These are phyloP conservation scores for Manis pentadactyla DNA, from an alignment of 2,797 vertebrate species.

Conservation along the genomic window DNA sequence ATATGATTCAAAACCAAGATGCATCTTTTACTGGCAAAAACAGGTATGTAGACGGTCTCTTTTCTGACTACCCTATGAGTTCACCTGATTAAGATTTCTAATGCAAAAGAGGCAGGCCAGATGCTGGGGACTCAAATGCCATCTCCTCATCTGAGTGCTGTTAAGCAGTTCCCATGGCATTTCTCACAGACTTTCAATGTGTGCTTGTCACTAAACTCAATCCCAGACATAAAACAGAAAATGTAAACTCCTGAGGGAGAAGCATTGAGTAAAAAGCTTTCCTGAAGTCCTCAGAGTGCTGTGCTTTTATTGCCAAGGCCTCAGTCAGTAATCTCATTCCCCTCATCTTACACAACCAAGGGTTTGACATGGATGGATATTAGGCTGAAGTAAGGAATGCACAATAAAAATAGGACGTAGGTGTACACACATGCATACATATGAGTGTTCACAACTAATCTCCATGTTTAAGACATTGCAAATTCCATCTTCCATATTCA, in stretches of 20 bases:
- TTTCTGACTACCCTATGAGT: slow-evolving; percentile 56
- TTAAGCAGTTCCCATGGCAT: slow-evolving; percentile 84
- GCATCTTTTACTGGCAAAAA: background rate
- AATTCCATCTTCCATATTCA: too few relatives aligned
- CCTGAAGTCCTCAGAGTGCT: slow-evolving; percentile 75
- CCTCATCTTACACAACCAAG: slow-evolving; percentile 4
- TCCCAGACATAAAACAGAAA: slow-evolving; percentile 87
- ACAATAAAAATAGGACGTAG: background rate
- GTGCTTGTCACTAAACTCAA: slow-evolving; percentile 84
- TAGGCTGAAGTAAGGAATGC: background rate
- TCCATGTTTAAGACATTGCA: background rate
- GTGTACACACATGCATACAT: background rate
- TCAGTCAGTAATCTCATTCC: slow-evolving; percentile 59
- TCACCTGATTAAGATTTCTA: slow-evolving; percentile 81
- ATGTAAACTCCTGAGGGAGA: slow-evolving; percentile 83
- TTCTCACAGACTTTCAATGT: slow-evolving; percentile 55
- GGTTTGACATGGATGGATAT: background rate
- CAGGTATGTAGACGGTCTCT: slow-evolving; percentile 39
- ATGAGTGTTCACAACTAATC: background rate
- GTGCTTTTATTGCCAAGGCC: slow-evolving; percentile 64
- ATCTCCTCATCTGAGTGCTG: slow-evolving; percentile 85
- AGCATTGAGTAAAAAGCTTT: slow-evolving; percentile 77
- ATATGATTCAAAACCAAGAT: slow-evolving; percentile 66
- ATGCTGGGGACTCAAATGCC: slow-evolving; percentile 85
- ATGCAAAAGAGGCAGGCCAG: slow-evolving; percentile 66